phyloP scores from a whole-genome alignment of 2,797 vertebrate genomes.

The Sternarchorhynchus goeldii region DNA sequence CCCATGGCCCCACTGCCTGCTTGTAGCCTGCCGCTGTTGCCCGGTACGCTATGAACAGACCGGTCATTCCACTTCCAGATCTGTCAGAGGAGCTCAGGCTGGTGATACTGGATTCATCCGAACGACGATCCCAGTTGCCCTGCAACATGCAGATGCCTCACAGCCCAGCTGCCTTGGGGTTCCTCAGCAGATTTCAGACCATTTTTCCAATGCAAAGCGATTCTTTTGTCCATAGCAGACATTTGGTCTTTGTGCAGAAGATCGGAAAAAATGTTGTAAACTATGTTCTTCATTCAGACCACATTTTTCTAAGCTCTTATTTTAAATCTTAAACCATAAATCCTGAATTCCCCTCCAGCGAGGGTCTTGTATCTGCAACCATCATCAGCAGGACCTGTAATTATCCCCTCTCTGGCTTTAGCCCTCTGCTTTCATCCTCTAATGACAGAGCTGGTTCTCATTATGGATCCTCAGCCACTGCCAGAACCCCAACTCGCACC shows the following conservation, averaged over 20 bases:
- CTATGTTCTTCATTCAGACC: conserved; percentile 41
- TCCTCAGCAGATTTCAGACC: neutral
- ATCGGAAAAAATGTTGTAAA: conserved; percentile 25
- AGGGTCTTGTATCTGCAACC: conserved; percentile 48
- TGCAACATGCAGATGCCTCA: neutral
- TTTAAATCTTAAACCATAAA: conserved; percentile 45
- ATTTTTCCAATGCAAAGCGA: conserved; percentile 17
- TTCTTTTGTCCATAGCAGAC: conserved; percentile 27
- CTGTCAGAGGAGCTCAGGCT: neutral
- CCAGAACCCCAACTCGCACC: conserved; percentile 47
- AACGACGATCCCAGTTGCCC: neutral
- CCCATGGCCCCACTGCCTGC: conserved; percentile 36
- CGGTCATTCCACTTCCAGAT: conserved; percentile 6
- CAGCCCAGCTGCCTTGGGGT: conserved; percentile 5
- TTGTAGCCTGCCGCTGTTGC: conserved; percentile 40
- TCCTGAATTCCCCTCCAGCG: conserved; percentile 21
- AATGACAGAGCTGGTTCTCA: conserved; percentile 58
- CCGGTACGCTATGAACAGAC: conserved; percentile 19
- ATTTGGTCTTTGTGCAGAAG: conserved; percentile 37
- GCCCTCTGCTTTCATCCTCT: conserved; percentile 53
- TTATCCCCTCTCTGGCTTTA: conserved; percentile 50
- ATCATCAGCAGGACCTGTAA: conserved; percentile 42
- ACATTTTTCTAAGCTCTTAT: conserved; percentile 45
- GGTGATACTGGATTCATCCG: conserved; percentile 29
- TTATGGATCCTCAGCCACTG: conserved; percentile 48